A percentile compares a stretch with the other conserved stretches of the same genome.
Conservation (phyloP, 2,113 vertebrate genomes). For the Carlito syrichta region DNA sequence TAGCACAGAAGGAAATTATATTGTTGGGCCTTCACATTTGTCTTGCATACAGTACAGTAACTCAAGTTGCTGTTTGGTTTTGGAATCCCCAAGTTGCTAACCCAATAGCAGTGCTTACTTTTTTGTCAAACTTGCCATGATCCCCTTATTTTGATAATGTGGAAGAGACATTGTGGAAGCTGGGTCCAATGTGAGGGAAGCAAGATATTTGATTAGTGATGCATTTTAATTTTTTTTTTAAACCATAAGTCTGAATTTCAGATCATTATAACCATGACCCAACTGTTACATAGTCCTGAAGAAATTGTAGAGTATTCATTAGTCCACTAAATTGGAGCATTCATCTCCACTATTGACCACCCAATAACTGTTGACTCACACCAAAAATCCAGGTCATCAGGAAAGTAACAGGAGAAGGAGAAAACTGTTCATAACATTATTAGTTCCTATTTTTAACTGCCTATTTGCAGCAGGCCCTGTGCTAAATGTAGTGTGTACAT, state of each 20-base stretch:
- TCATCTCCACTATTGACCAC: not conserved
- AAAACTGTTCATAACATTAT: conserved; percentile 34
- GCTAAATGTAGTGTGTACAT: not conserved
- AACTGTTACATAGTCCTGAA: not conserved
- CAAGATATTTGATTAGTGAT: not conserved
- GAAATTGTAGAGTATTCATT: not conserved
- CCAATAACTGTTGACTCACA: not conserved
- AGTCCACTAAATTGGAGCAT: not conserved
- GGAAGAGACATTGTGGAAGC: not conserved
- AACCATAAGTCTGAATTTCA: not conserved
- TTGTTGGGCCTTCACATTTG: conserved; percentile 9
- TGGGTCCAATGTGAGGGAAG: not conserved
- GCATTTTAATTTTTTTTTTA: not conserved
- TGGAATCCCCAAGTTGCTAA: not conserved
- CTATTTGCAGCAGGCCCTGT: not conserved
- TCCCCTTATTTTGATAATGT: not conserved
- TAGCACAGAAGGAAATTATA: conserved; percentile 39
- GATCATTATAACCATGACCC: not conserved
- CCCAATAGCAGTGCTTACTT: not conserved
- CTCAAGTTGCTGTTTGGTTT: not conserved
- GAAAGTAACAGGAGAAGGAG: conserved; percentile 12
- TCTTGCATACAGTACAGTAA: not conserved
- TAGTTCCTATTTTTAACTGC: conserved; percentile 1
- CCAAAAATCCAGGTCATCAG: conserved; percentile 32
- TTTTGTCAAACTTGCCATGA: not conserved